phyloP scores from a whole-genome alignment of 1,140 invertebrate genomes.

The Daktulosphaira vitifoliae region DNA sequence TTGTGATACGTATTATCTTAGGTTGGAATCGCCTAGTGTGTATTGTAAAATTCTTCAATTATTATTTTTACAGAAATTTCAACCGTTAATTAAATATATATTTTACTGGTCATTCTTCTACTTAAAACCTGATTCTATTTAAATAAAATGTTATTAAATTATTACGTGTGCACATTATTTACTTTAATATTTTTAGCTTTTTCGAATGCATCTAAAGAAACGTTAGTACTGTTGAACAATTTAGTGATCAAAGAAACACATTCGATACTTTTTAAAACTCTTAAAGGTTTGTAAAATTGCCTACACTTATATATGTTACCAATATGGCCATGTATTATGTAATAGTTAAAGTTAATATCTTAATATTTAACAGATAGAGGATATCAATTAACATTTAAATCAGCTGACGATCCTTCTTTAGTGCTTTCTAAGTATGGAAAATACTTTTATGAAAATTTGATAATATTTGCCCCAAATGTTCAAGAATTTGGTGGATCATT shows the following conservation, averaged over 20 bases:
- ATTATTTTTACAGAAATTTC: background rate
- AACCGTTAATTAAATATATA: background rate
- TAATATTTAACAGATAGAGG: conserved; percentile 62
- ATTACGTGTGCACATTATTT: conserved; percentile 15
- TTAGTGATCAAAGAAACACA: conserved; percentile 91
- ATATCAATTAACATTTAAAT: conserved; percentile 82
- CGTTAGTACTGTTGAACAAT: conserved; percentile 89
- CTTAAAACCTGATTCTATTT: background rate
- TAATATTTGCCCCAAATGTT: conserved; percentile 93
- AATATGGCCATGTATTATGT: conserved; percentile 35
- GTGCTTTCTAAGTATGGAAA: conserved; percentile 92
- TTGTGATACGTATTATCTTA: conserved; percentile 23
- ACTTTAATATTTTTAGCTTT: conserved; percentile 5
- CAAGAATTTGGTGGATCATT: conserved; percentile 93
- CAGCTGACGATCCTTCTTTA: conserved; percentile 85
- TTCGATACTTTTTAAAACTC: conserved; percentile 90
- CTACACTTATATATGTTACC: conserved; percentile 29
- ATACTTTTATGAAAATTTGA: conserved; percentile 90
- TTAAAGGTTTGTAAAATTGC: conserved; percentile 65
- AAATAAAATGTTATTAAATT: conserved; percentile 19
- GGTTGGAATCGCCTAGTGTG: background rate
- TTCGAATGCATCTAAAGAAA: conserved; percentile 43
- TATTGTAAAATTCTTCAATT: too few relatives aligned
- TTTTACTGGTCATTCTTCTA: background rate
- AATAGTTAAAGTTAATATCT: too few relatives aligned